These are phyloP conservation scores for Palythoa grandiflora DNA, from an alignment of 92 coral and sea anemone genomes.

Conservation along the genomic window DNA sequence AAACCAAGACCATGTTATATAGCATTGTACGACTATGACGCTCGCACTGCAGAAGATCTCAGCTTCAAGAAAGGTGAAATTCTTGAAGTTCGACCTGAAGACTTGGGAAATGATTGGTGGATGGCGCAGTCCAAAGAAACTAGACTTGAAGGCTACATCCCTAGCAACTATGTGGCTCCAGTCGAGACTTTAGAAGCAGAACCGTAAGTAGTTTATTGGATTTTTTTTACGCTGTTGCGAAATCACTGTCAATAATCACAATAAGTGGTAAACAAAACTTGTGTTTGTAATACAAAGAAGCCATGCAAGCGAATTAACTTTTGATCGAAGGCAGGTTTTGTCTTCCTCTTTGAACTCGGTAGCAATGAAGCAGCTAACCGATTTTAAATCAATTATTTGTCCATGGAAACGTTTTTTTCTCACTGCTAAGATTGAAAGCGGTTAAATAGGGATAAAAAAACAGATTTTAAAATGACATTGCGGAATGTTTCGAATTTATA, in stretches of 20 bases:
- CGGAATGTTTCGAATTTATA: neutral
- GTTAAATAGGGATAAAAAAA: neutral
- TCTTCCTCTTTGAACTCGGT: neutral
- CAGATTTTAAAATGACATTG: neutral
- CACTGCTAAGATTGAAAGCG: neutral
- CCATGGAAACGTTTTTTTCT: neutral
- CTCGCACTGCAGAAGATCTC: slow-evolving; percentile 95
- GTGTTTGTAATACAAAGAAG: neutral
- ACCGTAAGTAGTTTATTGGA: slow-evolving; percentile 76
- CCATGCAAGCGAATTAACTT: slow-evolving; percentile 6
- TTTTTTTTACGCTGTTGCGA: neutral
- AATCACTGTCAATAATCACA: neutral
- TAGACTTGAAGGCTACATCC: slow-evolving; percentile 86
- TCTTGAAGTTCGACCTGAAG: slow-evolving; percentile 88
- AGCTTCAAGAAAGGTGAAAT: slow-evolving; percentile 94
- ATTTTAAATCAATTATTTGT: neutral
- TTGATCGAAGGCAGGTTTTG: neutral
- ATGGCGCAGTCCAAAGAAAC: slow-evolving; percentile 83
- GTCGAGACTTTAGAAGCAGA: slow-evolving; percentile 92
- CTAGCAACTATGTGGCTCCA: slow-evolving; percentile 96
- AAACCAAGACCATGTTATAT: slow-evolving; percentile 72
- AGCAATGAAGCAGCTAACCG: neutral
- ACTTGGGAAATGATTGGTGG: slow-evolving; percentile 95
- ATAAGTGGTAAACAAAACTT: slow-evolving; percentile 20
- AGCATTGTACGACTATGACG: slow-evolving; percentile 96